Conservation (phyloP, 2,797 vertebrate species). For the Clangula hyemalis region DNA sequence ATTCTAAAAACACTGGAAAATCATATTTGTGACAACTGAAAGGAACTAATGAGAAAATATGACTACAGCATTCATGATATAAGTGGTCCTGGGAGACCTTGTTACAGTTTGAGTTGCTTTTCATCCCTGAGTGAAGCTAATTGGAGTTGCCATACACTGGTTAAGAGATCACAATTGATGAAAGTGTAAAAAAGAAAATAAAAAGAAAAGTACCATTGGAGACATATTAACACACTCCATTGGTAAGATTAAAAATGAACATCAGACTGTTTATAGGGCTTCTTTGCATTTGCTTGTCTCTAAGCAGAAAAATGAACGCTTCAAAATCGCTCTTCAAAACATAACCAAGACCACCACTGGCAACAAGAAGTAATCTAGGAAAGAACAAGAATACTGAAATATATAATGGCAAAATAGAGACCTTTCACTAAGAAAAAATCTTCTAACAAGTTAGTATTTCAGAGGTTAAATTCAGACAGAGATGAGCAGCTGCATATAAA, state of each 20-base stretch:
- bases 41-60: slow-evolving; percentile 87
- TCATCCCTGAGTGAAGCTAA: slow-evolving; percentile 83
- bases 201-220: slow-evolving; percentile 66
- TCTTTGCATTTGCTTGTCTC: slow-evolving; percentile 46
- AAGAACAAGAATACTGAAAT: neutral
- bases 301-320: neutral
- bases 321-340: slow-evolving; percentile 5
- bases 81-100: slow-evolving; percentile 87
- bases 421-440: neutral
- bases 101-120: slow-evolving; percentile 84
- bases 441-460: neutral
- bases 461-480: neutral
- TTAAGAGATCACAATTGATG: slow-evolving; percentile 73
- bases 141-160: slow-evolving; percentile 83
- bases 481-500: neutral
- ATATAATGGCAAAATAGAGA: neutral
- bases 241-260: slow-evolving; percentile 65
- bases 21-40: slow-evolving; percentile 80
- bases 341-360: neutral
- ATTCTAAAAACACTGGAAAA: slow-evolving; percentile 74
- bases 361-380: neutral
- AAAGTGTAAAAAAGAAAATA: slow-evolving; percentile 52
- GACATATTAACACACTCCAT: slow-evolving; percentile 44
- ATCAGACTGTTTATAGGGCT: slow-evolving; percentile 34
- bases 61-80: slow-evolving; percentile 73